Evolutionary conservation across 2,113 vertebrate genomes (phyloP).

Genomic region (Calyptommatus sinebrachiatus): DNA sequence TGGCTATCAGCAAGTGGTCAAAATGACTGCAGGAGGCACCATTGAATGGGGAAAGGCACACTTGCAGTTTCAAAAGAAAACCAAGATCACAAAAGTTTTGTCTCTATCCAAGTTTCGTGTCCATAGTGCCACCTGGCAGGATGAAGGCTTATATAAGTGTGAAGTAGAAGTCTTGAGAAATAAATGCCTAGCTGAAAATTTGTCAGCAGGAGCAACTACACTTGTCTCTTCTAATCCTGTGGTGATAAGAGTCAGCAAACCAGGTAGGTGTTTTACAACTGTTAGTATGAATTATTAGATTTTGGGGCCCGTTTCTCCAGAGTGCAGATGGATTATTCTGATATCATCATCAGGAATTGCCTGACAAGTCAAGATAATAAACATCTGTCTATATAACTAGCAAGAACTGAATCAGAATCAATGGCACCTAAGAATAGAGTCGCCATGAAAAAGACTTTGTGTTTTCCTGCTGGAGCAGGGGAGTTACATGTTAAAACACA

Average conservation of each 20-base stretch:
- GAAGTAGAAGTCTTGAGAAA: conserved; percentile 67
- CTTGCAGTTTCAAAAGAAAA: conserved; percentile 68
- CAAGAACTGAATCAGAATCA: too few species aligned
- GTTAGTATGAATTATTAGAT: background rate
- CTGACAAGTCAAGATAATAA: too few species aligned
- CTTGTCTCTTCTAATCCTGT: conserved; percentile 63
- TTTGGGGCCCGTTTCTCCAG: background rate
- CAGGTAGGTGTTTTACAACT: conserved; percentile 65
- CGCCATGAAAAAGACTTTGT: too few species aligned
- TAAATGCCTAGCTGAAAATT: background rate
- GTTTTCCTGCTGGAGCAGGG: too few species aligned
- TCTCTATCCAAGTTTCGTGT: conserved; percentile 67
- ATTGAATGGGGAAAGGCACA: conserved; percentile 68
- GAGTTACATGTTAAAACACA: too few species aligned
- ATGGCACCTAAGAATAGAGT: too few species aligned
- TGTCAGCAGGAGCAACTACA: background rate
- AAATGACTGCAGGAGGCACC: conserved; percentile 56
- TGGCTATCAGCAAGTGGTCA: conserved; percentile 61
- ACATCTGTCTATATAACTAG: too few species aligned
- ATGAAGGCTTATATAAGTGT: conserved; percentile 76
- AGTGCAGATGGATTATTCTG: background rate
- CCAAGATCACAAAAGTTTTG: background rate
- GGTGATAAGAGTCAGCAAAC: conserved; percentile 66
- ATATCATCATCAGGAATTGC: background rate
- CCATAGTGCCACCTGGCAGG: conserved; percentile 36